Conservation (phyloP, 1,140 invertebrate genomes). For the Hyles euphorbiae region DNA sequence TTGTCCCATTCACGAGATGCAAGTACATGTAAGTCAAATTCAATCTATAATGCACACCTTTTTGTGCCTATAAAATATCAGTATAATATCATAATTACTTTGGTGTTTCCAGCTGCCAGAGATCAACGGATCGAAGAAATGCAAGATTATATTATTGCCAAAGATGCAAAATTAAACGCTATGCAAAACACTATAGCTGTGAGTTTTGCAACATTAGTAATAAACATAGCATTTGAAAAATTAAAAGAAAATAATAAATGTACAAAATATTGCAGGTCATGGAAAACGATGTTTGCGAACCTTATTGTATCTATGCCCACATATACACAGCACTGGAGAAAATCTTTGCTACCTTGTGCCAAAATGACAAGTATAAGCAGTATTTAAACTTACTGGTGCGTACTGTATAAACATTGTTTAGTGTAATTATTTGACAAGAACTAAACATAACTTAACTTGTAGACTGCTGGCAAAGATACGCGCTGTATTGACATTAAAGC, state of each 20-base stretch:
- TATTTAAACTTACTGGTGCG: slow-evolving; percentile 57
- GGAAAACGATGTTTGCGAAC: slow-evolving; percentile 65
- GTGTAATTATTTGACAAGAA: neutral
- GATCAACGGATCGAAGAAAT: slow-evolving; percentile 57
- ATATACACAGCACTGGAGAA: slow-evolving; percentile 64
- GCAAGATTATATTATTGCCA: slow-evolving; percentile 50
- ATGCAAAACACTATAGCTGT: slow-evolving; percentile 67
- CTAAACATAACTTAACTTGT: slow-evolving; percentile 15
- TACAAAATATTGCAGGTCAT: slow-evolving; percentile 44
- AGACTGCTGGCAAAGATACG: slow-evolving; percentile 60
- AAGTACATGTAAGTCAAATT: slow-evolving; percentile 36
- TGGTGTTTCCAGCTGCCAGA: slow-evolving; percentile 31
- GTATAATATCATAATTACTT: neutral
- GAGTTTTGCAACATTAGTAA: slow-evolving; percentile 16
- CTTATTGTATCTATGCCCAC: slow-evolving; percentile 63
- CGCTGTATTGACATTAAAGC: slow-evolving; percentile 54
- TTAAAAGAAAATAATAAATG: neutral
- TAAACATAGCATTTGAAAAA: too few relatives aligned
- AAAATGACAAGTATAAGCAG: slow-evolving; percentile 59
- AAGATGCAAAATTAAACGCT: slow-evolving; percentile 63
- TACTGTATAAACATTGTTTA: slow-evolving; percentile 1
- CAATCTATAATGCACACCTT: too few relatives aligned
- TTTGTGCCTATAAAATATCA: too few relatives aligned
- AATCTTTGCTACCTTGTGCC: slow-evolving; percentile 57
- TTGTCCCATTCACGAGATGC: slow-evolving; percentile 31